These are phyloP conservation scores for Pachydiplax longipennis DNA, from an alignment of 2,888 invertebrate species.

Conservation along the genomic window DNA sequence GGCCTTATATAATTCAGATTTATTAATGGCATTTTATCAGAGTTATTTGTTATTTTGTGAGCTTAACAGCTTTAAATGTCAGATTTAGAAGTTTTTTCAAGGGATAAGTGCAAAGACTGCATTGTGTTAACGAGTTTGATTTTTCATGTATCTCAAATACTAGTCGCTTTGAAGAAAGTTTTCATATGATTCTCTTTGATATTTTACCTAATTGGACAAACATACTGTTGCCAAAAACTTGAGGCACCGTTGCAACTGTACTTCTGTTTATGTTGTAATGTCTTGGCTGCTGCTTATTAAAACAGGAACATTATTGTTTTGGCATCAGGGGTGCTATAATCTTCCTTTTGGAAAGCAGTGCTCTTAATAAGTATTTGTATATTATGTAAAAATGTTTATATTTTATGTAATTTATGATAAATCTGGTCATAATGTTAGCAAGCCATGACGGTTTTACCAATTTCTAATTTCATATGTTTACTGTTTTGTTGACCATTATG, in stretches of 20 bases:
- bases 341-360: constrained; percentile 24
- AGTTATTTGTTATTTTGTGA: constrained; percentile 14
- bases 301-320: neutral
- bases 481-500: neutral
- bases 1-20: neutral
- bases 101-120: constrained; percentile 28
- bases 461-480: constrained; percentile 4
- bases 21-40: neutral
- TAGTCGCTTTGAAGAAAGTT: constrained; percentile 21
- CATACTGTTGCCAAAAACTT: constrained; percentile 22
- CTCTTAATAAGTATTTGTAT: constrained; percentile 19
- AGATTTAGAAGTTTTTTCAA: neutral
- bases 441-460: constrained; percentile 36
- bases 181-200: constrained; percentile 4
- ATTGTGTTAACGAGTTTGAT: constrained; percentile 17
- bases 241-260: neutral
- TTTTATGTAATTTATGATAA: constrained; percentile 38
- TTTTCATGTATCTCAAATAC: constrained; percentile 13
- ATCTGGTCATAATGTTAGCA: constrained; percentile 43
- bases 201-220: neutral
- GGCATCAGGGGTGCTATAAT: neutral
- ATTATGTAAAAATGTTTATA: constrained; percentile 43
- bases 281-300: constrained; percentile 1
- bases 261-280: neutral
- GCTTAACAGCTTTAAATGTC: neutral